Evolutionary conservation across 2,797 vertebrate genomes (phyloP), one percentile per base, ranked within the genome.

Genomic region (Botia kubotai): DNA sequence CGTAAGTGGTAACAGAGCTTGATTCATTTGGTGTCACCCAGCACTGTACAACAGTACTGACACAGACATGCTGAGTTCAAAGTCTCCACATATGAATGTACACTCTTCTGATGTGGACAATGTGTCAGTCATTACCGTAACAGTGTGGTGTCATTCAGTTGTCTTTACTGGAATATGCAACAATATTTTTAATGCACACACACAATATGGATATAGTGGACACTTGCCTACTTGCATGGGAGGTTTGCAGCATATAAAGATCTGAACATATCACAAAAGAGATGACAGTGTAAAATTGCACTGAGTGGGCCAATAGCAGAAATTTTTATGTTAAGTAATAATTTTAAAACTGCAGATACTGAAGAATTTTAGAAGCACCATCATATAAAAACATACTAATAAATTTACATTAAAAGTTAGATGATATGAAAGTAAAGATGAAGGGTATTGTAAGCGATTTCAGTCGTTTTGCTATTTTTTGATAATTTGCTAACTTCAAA

Each of bases 71-170:
- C 26, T 21, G 21, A 77, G 48, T 80, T 84, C 77, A 87, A 88
- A 82, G 55, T 67, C 69, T 81, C 75, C 33, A 66, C 39, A 76
- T 81, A 89, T 86, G 82, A 88, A 81, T 77, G 70, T n/a, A 70
- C 71, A 43, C 53, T 79, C 86, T 72, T 92, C 70, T 89, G 90
- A 91, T 91, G 90, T 92, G 89, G 88, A 91, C 81, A 83, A 83
- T 55, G 74, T 89, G 86, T 86, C 86, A 87, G 63, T 85, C 70
- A 83, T 87, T 88, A 84, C 83, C 48, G 81, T 85, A 85, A 89
- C 57, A 48, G 50, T 81, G 80, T 65, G 72, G 84, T 85, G 75
- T 68, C 66, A 83, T 76, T 85, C 85, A 87, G 62, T 70, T 72
- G 66, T 48, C 87, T 75, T 89, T 89, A 85, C 88, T 76, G 87